phyloP scores from a whole-genome alignment of 2,888 invertebrate genomes.

The Plagodis dolabraria region DNA sequence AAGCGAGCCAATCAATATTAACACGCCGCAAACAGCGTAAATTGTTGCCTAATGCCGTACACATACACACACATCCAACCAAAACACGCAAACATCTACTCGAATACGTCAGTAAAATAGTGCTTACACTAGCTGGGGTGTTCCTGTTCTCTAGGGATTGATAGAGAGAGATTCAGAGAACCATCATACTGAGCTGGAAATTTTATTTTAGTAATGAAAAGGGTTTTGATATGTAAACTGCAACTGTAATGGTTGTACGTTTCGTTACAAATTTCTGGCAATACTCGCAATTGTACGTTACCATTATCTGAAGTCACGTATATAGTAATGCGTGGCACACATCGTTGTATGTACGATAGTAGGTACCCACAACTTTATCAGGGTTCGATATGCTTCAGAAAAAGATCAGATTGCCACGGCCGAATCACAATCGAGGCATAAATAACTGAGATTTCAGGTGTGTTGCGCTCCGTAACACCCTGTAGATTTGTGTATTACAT shows the following conservation, averaged over 20 bases:
- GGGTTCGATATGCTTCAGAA: constrained; percentile 17
- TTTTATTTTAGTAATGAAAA: no score
- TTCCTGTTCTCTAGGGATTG: constrained; percentile 34
- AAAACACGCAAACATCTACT: constrained; percentile 54
- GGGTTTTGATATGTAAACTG: no score
- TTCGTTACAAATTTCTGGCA: no score
- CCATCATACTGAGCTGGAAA: no score
- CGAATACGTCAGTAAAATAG: constrained; percentile 57
- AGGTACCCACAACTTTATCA: no score
- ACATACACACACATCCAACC: constrained; percentile 67
- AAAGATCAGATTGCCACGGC: constrained; percentile 12
- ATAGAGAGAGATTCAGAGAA: constrained; percentile 1
- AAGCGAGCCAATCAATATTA: constrained; percentile 85
- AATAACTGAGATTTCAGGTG: constrained; percentile 45
- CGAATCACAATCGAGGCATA: constrained; percentile 26
- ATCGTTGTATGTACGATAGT: no score
- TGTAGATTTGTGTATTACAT: constrained; percentile 70
- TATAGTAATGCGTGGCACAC: no score
- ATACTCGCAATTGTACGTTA: no score
- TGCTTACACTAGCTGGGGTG: constrained; percentile 65
- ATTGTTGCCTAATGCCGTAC: constrained; percentile 84
- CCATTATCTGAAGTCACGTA: no score
- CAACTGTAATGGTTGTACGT: no score
- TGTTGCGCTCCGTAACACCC: constrained; percentile 55
- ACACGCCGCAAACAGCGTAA: constrained; percentile 85